Evolutionary conservation across 2,113 vertebrate species (phyloP).

Genomic region (Edolisoma coerulescens): DNA sequence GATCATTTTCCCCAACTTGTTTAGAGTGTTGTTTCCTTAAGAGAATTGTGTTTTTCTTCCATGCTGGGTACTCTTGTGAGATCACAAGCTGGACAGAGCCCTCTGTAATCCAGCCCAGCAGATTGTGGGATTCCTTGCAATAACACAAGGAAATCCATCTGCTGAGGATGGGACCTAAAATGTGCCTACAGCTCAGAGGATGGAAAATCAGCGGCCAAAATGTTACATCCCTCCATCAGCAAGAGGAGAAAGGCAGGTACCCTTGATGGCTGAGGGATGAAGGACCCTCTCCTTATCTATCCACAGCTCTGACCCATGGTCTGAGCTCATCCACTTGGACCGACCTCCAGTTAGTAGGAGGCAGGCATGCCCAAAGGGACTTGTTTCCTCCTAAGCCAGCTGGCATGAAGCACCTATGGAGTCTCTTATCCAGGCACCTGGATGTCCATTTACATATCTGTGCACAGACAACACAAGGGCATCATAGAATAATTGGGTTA

Average conservation of each 20-base stretch:
- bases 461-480: accelerated
- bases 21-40: background rate
- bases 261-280: background rate
- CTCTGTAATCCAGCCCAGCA: background rate
- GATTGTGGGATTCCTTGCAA: accelerated
- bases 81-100: background rate
- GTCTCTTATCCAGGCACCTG: background rate
- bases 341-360: background rate
- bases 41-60: background rate
- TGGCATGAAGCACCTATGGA: background rate
- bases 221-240: accelerated
- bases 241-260: background rate
- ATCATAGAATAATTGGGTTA: background rate
- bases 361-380: background rate
- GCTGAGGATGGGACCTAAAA: background rate
- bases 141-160: background rate
- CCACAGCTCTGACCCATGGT: background rate
- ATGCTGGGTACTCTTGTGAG: accelerated
- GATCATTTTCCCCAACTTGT: background rate
- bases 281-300: background rate
- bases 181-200: background rate
- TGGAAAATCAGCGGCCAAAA: background rate
- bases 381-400: background rate
- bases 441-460: background rate
- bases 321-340: background rate